Evolutionary conservation across 2,113 vertebrate species (phyloP).

Genomic region (Ciconia boyciana): DNA sequence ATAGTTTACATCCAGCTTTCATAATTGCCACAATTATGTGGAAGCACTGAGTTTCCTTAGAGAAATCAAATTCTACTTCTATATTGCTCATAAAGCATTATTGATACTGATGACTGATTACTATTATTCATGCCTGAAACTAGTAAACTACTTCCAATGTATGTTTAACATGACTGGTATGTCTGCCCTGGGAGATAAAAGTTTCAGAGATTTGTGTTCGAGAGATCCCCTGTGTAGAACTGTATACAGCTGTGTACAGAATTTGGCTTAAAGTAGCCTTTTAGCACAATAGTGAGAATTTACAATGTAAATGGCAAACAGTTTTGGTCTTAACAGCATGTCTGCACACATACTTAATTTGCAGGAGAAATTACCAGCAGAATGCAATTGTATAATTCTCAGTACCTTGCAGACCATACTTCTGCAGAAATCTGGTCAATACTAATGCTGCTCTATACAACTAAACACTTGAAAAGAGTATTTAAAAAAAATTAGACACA

Average conservation of each 20-base stretch:
- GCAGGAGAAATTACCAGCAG: background rate
- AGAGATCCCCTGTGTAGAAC: background rate
- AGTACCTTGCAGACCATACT: background rate
- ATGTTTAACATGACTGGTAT: background rate
- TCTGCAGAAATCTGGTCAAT: background rate
- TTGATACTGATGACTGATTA: background rate
- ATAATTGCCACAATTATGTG: background rate
- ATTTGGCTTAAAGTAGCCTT: background rate
- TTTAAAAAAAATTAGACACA: background rate
- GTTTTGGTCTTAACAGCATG: background rate
- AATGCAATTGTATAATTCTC: background rate
- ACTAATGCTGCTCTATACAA: background rate
- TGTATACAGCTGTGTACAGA: background rate
- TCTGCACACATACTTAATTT: background rate
- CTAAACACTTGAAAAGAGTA: background rate
- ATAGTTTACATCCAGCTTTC: background rate
- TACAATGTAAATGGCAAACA: background rate
- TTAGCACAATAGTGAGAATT: background rate
- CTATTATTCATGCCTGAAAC: background rate
- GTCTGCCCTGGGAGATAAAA: background rate
- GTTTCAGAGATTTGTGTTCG: background rate
- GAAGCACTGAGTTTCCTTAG: background rate
- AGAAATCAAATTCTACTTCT: background rate
- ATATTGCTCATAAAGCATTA: background rate
- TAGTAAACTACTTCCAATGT: background rate